Evolutionary conservation across 2,797 vertebrate species (phyloP).

Genomic region (Urocyon cinereoargenteus): DNA sequence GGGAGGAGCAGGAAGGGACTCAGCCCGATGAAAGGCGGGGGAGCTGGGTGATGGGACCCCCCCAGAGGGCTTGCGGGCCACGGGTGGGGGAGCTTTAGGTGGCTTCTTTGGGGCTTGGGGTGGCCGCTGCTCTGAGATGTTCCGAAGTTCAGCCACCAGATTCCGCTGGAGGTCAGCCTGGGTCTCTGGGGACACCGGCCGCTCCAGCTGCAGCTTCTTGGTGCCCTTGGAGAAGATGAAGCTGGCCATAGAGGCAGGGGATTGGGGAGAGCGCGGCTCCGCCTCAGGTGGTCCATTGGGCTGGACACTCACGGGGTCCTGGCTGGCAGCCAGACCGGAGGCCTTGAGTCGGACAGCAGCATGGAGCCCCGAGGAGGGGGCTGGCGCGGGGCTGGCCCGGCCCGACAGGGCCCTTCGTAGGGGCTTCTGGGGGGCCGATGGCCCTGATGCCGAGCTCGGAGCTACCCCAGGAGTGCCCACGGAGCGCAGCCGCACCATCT

Average conservation of each 20-base stretch:
- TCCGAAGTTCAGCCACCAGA: slow-evolving; percentile 90
- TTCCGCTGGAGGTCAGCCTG: slow-evolving; percentile 89
- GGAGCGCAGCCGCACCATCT: slow-evolving; percentile 97
- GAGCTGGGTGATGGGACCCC: slow-evolving; percentile 70
- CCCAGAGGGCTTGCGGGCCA: slow-evolving; percentile 94
- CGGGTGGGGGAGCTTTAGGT: slow-evolving; percentile 94
- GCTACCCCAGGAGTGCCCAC: slow-evolving; percentile 85
- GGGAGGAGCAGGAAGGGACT: slow-evolving; percentile 55
- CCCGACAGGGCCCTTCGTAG: slow-evolving; percentile 91
- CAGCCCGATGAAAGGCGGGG: slow-evolving; percentile 54
- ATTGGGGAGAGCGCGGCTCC: slow-evolving; percentile 85
- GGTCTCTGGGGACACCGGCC: slow-evolving; percentile 86
- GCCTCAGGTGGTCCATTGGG: slow-evolving; percentile 43
- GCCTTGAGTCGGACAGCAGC: slow-evolving; percentile 93
- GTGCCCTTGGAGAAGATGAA: slow-evolving; percentile 97
- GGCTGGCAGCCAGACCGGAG: slow-evolving; percentile 88
- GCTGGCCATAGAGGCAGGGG: slow-evolving; percentile 94
- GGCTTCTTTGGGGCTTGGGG: slow-evolving; percentile 85
- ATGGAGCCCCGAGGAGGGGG: slow-evolving; percentile 91
- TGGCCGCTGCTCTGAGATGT: slow-evolving; percentile 88
- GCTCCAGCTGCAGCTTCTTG: slow-evolving; percentile 92
- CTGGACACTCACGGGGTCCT: slow-evolving; percentile 81
- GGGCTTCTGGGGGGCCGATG: slow-evolving; percentile 86
- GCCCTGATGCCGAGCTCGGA: slow-evolving; percentile 34
- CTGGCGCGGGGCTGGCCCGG: slow-evolving; percentile 85